Percentiles rank a stretch among this genome's conserved stretches.
These are phyloP conservation scores for Acronicta alni DNA, from an alignment of 2,888 invertebrate species.

Conservation along the genomic window DNA sequence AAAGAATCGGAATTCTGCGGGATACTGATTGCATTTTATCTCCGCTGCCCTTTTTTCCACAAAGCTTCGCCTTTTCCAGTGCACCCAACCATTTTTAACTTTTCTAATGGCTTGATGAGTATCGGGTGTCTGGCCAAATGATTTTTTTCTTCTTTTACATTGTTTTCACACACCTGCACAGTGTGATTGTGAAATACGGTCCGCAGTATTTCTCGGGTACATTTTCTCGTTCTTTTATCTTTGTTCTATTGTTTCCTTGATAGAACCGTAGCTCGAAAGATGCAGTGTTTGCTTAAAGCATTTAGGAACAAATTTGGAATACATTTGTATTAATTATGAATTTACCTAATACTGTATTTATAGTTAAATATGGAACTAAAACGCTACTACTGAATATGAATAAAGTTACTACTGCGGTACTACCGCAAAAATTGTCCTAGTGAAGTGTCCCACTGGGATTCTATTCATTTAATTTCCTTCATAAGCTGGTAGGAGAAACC, in stretches of 20 bases:
- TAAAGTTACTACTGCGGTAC: constrained; percentile 2
- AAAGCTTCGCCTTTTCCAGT: constrained; percentile 38
- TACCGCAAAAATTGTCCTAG: constrained; percentile 8
- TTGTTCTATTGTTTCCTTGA: not conserved
- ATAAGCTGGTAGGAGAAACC: constrained; percentile 15
- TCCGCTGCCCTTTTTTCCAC: constrained; percentile 25
- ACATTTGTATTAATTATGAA: too few relatives aligned
- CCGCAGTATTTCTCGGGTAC: constrained; percentile 4
- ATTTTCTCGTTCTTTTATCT: constrained; percentile 11
- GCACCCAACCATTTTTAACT: constrained; percentile 35
- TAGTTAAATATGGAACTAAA: constrained; percentile 11
- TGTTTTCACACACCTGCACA: constrained; percentile 24
- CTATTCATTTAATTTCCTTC: constrained; percentile 21
- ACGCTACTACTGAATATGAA: constrained; percentile 9
- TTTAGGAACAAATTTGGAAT: not conserved
- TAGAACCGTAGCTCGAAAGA: not conserved
- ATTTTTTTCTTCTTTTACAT: constrained; percentile 33
- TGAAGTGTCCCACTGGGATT: constrained; percentile 9
- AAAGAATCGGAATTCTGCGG: constrained; percentile 25
- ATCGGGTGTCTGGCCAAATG: constrained; percentile 34
- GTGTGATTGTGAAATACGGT: constrained; percentile 15
- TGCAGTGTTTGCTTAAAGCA: not conserved
- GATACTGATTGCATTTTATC: constrained; percentile 49
- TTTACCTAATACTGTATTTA: constrained; percentile 4
- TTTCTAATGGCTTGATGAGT: constrained; percentile 52